Conservation (phyloP, 2,113 vertebrate genomes). For the Trinectes maculatus region DNA sequence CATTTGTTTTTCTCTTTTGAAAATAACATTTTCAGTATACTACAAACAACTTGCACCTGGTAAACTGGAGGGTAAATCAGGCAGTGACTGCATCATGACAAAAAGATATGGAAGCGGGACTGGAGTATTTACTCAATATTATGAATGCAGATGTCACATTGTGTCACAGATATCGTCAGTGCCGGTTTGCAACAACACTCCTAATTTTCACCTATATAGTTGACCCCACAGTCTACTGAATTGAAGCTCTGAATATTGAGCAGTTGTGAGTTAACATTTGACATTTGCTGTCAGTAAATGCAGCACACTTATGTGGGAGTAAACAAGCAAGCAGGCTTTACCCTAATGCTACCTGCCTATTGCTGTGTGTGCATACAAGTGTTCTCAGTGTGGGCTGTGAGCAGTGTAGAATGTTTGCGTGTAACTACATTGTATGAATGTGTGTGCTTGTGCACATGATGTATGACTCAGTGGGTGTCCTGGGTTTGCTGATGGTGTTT, state of each 20-base stretch:
- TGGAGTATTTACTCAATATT: no score
- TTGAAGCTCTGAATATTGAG: background rate
- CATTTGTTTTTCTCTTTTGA: no score
- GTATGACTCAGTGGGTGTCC: conserved; percentile 65
- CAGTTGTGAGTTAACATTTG: background rate
- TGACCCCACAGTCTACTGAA: no score
- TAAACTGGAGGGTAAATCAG: no score
- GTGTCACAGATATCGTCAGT: no score
- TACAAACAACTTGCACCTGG: no score
- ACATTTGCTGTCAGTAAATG: conserved; percentile 16
- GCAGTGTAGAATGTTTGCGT: conserved; percentile 13
- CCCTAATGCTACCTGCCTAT: background rate
- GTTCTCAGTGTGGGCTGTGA: conserved; percentile 20
- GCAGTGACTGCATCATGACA: no score
- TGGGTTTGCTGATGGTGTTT: conserved; percentile 70
- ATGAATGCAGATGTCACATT: no score
- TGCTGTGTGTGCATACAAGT: background rate
- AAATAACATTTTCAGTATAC: no score
- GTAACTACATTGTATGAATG: conserved; percentile 11
- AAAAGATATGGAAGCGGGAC: no score
- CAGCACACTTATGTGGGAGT: conserved; percentile 17
- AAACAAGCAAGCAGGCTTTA: conserved; percentile 14
- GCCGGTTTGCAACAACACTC: no score
- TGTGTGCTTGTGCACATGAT: conserved; percentile 18
- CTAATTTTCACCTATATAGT: conserved; percentile 2